phyloP scores from a whole-genome alignment of 2,888 invertebrate genomes.

The Sipha maydis region DNA sequence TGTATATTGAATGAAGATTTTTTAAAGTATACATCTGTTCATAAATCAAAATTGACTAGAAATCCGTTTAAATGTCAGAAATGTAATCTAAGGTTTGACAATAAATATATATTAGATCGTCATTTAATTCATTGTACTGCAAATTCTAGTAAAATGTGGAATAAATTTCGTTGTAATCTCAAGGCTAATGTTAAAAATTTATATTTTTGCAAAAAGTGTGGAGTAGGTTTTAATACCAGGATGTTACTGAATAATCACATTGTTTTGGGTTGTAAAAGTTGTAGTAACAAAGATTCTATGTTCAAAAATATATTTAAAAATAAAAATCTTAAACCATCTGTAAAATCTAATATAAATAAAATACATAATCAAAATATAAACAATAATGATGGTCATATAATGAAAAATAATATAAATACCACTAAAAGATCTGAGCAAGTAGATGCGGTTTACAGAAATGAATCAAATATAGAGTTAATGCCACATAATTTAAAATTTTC shows the following conservation, averaged over 20 bases:
- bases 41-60: neutral
- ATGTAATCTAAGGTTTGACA: neutral
- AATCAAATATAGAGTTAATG: neutral
- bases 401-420: neutral
- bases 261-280: neutral
- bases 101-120: neutral
- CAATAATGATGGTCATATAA: neutral
- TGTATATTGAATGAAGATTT: neutral
- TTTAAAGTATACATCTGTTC: neutral
- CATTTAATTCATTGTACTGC: conserved; percentile 32
- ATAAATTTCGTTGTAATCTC: neutral
- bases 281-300: neutral
- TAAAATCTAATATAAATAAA: neutral
- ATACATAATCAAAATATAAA: neutral
- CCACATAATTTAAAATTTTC: neutral
- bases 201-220: conserved; percentile 25
- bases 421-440: neutral
- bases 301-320: neutral
- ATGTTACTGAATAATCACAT: conserved; percentile 2
- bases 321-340: neutral
- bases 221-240: neutral
- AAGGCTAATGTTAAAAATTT: neutral
- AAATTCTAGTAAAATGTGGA: neutral
- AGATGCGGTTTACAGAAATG: neutral
- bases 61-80: conserved; percentile 7